Conservation (phyloP, 2,113 vertebrate genomes). For the Elgaria multicarinata region DNA sequence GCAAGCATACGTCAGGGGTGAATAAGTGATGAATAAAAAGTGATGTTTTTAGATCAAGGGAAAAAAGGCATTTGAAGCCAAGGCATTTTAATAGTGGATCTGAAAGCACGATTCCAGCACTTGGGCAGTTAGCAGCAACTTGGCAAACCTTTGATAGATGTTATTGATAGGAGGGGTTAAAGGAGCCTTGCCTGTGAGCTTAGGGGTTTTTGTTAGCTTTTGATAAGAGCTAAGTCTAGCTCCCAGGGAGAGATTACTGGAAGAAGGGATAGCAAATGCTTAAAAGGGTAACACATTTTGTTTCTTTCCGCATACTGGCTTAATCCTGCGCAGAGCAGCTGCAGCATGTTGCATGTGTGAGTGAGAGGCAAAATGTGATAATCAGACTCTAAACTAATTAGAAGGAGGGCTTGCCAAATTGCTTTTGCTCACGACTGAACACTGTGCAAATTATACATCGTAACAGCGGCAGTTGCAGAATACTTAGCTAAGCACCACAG, state of each 20-base stretch:
- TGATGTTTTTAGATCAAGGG: neutral
- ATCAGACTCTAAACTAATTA: slow-evolving; percentile 72
- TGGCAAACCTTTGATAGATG: slow-evolving; percentile 48
- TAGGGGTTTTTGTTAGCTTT: slow-evolving; percentile 42
- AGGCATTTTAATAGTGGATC: neutral
- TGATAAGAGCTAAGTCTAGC: slow-evolving; percentile 43
- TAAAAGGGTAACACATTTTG: slow-evolving; percentile 31
- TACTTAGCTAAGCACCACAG: slow-evolving; percentile 41
- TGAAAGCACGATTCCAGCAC: slow-evolving; percentile 4
- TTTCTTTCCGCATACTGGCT: slow-evolving; percentile 35
- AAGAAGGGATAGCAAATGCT: slow-evolving; percentile 28
- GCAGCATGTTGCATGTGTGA: slow-evolving; percentile 42
- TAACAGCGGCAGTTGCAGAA: slow-evolving; percentile 39
- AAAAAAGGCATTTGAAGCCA: neutral
- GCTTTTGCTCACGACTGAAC: slow-evolving; percentile 50
- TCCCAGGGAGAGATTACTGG: slow-evolving; percentile 45
- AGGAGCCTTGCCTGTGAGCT: slow-evolving; percentile 28
- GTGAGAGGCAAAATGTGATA: slow-evolving; percentile 53
- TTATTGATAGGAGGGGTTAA: slow-evolving; percentile 29
- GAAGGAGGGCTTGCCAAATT: slow-evolving; percentile 60
- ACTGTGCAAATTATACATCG: slow-evolving; percentile 68
- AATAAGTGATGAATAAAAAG: slow-evolving; percentile 1
- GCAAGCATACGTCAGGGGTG: neutral
- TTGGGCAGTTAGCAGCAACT: slow-evolving; percentile 29
- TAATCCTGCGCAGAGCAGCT: slow-evolving; percentile 46